phyloP scores from a whole-genome alignment of 2,888 invertebrate genomes.

The Clunio marinus region DNA sequence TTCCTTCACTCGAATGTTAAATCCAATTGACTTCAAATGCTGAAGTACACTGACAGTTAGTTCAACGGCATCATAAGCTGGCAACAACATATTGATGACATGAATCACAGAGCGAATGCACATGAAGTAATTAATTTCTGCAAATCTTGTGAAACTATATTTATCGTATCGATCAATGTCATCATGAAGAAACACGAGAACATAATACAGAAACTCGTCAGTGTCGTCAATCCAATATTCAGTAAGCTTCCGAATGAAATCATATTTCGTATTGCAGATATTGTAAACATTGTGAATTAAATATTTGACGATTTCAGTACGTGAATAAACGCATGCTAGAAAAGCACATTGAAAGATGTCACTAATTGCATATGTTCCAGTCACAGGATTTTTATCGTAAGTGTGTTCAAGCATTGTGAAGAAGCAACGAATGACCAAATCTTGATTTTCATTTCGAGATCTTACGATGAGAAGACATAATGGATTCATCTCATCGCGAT shows the following conservation, averaged over 20 bases:
- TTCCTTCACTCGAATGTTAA: slow-evolving; percentile 1
- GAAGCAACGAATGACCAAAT: slow-evolving; percentile 11
- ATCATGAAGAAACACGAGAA: slow-evolving; percentile 27
- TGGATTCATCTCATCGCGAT: slow-evolving; percentile 36
- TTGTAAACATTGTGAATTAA: slow-evolving; percentile 27
- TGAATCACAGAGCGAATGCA: slow-evolving; percentile 1
- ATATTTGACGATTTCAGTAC: slow-evolving; percentile 1
- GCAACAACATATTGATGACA: neutral
- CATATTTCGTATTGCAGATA: slow-evolving; percentile 10
- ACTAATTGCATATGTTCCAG: neutral
- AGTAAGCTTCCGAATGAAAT: slow-evolving; percentile 4
- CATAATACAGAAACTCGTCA: slow-evolving; percentile 12
- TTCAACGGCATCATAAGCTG: neutral
- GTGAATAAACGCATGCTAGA: slow-evolving; percentile 18
- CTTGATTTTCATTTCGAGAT: neutral
- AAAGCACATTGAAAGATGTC: slow-evolving; percentile 32
- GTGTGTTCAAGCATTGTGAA: slow-evolving; percentile 10
- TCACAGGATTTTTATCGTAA: slow-evolving; percentile 25
- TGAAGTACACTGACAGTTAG: neutral
- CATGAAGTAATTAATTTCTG: slow-evolving; percentile 29
- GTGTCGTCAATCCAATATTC: neutral
- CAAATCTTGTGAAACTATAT: slow-evolving; percentile 25
- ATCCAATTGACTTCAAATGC: slow-evolving; percentile 1
- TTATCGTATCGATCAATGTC: slow-evolving; percentile 23
- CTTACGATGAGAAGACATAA: slow-evolving; percentile 15